Conservation (phyloP, 2,797 vertebrate species). For the Borostomias antarcticus region DNA sequence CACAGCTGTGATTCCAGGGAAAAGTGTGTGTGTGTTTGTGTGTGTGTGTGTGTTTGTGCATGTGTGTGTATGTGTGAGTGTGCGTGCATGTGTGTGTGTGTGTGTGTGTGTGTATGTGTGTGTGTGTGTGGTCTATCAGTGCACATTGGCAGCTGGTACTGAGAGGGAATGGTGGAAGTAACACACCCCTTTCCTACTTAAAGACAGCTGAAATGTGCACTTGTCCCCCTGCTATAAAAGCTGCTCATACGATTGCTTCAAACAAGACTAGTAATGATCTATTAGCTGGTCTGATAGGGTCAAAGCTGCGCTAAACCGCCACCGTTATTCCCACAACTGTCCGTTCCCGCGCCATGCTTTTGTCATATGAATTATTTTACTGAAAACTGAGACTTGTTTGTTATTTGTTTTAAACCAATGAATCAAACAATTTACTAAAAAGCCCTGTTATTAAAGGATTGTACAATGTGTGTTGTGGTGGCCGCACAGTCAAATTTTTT, state of each 20-base stretch:
- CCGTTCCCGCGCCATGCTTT: too few species aligned
- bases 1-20: conserved; percentile 45
- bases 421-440: too few species aligned
- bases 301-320: too few species aligned
- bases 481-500: too few species aligned
- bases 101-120: conserved; percentile 3
- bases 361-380: too few species aligned
- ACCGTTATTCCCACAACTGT: too few species aligned
- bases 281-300: too few species aligned
- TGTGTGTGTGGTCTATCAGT: not conserved
- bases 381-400: too few species aligned
- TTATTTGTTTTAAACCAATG: too few species aligned
- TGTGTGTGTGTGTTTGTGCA: conserved; percentile 8
- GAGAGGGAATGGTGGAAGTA: not conserved
- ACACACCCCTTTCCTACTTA: conserved; percentile 1
- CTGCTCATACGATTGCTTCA: not conserved
- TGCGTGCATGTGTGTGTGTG: conserved; percentile 11
- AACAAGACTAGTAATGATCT: too few species aligned
- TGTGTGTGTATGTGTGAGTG: not conserved
- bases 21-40: conserved; percentile 7
- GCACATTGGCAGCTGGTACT: conserved; percentile 5
- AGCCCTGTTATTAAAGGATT: too few species aligned
- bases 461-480: too few species aligned
- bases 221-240: conserved; percentile 15
- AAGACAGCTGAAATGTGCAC: conserved; percentile 1